Conservation (phyloP, 2,113 vertebrate genomes). For the Morone chrysops region DNA sequence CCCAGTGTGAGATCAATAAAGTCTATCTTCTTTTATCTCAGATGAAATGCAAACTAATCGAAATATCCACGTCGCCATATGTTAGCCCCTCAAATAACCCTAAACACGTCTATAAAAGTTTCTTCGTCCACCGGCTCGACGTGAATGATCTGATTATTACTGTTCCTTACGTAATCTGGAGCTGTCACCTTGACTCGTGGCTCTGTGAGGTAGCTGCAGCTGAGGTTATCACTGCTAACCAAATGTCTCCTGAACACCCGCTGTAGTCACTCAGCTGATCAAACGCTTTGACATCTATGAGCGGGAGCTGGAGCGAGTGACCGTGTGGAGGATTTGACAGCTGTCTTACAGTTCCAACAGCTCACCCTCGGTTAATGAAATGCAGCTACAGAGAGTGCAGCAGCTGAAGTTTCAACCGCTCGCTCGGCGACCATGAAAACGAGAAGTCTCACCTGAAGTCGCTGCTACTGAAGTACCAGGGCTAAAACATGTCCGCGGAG, state of each 20-base stretch:
- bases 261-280: too few relatives aligned
- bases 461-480: neutral
- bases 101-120: too few relatives aligned
- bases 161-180: neutral
- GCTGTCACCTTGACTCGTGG: neutral
- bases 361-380: neutral
- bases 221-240: neutral
- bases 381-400: neutral
- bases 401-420: neutral
- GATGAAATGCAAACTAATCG: too few relatives aligned
- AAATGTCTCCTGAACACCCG: neutral
- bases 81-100: too few relatives aligned
- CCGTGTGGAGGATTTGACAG: neutral
- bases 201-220: neutral
- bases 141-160: too few relatives aligned
- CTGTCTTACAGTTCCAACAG: neutral
- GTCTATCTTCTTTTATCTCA: too few relatives aligned
- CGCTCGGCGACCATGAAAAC: neutral
- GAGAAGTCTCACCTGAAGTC: constrained; percentile 41
- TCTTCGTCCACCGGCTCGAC: too few relatives aligned
- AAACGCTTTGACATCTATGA: neutral
- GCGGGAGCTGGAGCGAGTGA: too few relatives aligned
- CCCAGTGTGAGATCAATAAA: too few relatives aligned
- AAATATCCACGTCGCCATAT: too few relatives aligned
- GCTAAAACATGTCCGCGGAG: neutral